phyloP scores from a whole-genome alignment of 2,797 vertebrate genomes.

The Channallabes apus region DNA sequence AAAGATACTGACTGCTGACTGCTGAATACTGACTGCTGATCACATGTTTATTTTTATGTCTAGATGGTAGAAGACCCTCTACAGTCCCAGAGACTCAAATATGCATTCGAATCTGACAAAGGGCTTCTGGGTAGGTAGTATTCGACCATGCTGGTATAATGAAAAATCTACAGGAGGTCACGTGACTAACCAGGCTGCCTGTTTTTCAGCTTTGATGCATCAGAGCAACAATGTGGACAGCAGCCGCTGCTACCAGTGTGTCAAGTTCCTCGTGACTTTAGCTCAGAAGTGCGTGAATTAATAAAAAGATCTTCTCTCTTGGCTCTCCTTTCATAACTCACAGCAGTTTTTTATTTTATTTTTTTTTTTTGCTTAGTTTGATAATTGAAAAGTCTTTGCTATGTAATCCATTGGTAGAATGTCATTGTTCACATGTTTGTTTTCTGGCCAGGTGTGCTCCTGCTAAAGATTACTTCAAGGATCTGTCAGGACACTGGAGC shows the following conservation, averaged over 20 bases:
- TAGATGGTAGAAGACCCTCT: constrained; percentile 94
- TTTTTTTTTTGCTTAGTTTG: not conserved
- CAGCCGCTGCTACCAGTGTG: constrained; percentile 98
- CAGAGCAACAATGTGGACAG: constrained; percentile 98
- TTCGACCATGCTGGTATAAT: not conserved
- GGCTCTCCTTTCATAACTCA: not conserved
- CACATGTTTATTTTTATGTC: not conserved
- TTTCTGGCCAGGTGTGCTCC: constrained; percentile 81
- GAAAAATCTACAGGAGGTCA: not conserved
- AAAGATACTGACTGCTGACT: no score
- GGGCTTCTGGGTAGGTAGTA: constrained; percentile 86
- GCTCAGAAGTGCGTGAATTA: constrained; percentile 92
- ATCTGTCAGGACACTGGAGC: constrained; percentile 96
- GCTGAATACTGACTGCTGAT: not conserved
- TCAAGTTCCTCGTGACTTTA: constrained; percentile 96
- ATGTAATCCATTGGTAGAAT: not conserved
- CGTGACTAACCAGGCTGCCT: not conserved
- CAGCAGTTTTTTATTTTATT: not conserved
- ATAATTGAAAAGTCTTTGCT: not conserved
- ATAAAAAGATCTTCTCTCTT: not conserved
- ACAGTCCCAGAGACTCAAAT: constrained; percentile 92
- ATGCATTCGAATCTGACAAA: constrained; percentile 97
- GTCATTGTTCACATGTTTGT: not conserved
- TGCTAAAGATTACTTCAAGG: constrained; percentile 98
- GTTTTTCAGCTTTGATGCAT: constrained; percentile 90